Conservation (phyloP, 2,113 vertebrate species). For the Pontoporia blainvillei region DNA sequence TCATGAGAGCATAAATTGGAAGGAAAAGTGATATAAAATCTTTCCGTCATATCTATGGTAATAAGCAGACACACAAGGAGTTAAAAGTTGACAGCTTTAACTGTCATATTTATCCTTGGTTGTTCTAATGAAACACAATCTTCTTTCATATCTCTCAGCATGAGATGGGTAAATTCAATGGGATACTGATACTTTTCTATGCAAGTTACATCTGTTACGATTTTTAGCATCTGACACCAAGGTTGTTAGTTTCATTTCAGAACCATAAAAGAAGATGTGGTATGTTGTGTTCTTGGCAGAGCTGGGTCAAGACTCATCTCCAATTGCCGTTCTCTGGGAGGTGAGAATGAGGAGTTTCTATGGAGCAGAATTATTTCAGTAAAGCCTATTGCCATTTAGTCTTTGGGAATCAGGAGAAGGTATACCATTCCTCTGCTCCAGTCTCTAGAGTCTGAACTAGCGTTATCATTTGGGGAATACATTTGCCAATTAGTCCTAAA, state of each 20-base stretch:
- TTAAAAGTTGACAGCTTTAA: background rate
- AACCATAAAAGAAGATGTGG: background rate
- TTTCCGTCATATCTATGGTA: background rate
- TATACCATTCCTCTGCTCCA: background rate
- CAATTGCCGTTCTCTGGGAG: background rate
- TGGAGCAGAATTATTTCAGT: background rate
- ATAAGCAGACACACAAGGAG: background rate
- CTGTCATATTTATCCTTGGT: background rate
- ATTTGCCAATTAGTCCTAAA: slow-evolving; percentile 22
- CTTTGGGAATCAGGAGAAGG: background rate
- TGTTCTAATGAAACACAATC: background rate
- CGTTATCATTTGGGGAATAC: background rate
- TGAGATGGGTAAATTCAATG: background rate
- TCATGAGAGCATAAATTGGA: background rate
- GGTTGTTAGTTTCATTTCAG: background rate
- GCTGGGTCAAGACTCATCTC: background rate
- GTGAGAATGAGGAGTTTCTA: background rate
- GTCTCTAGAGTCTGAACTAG: background rate
- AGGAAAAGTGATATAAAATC: background rate
- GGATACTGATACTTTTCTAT: background rate
- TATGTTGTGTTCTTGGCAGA: background rate
- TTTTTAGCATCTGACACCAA: background rate
- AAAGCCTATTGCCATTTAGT: background rate
- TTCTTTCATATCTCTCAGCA: background rate
- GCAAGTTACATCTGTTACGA: background rate